Base-by-base conservation (phyloP, 2,888 invertebrate species). In the Neria commutata region DNA sequence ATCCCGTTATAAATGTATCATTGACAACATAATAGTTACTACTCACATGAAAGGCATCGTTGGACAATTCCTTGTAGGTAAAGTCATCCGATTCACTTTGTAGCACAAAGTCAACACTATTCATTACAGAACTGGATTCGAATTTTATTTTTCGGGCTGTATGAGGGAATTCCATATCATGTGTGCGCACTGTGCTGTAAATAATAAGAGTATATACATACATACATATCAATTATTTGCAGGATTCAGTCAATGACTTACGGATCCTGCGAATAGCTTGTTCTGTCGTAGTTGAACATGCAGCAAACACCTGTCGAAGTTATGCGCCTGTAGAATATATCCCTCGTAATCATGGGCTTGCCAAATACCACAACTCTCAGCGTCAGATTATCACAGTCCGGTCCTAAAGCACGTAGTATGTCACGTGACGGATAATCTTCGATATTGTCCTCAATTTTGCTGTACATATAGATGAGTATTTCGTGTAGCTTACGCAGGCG, bases 301-400 rank as follows among this genome's bases (percentile, higher is more conserved):
- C 81, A 81, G 53, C 81, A 81, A 14, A 71, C 67, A 58, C 81
- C 74, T 2, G 74, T 62, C 4, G 76, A 72, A 17, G 79, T 78
- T 26, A 73, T 50, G 10, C 76, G 68, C 45, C 71, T 67, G 4
- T 66, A 24, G 54, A 80, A 76, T 34, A 75, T 58, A 29, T 72
- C 61, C 4, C 55, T 67, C 33, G 76, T 73, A 58, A 78, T 72
- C 0, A 77, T 63, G 0, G 59, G 55, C 25, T 49, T 46, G 2
- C 72, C 73, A 19, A 67, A 72, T 42, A 81, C 60, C n/a, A 67
- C 63, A 14, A 78, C 79, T 8, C 76, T 70, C 29, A 72, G 33
- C 6, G 81, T 54, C 6, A 80, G 29, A 17, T 77, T 68, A 2
- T 69, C 62, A 51, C 81, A 81, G 37, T 73, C 73, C 2, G 77